phyloP scores from a whole-genome alignment of 2,888 invertebrate species.

The Drosophila pegasa region DNA sequence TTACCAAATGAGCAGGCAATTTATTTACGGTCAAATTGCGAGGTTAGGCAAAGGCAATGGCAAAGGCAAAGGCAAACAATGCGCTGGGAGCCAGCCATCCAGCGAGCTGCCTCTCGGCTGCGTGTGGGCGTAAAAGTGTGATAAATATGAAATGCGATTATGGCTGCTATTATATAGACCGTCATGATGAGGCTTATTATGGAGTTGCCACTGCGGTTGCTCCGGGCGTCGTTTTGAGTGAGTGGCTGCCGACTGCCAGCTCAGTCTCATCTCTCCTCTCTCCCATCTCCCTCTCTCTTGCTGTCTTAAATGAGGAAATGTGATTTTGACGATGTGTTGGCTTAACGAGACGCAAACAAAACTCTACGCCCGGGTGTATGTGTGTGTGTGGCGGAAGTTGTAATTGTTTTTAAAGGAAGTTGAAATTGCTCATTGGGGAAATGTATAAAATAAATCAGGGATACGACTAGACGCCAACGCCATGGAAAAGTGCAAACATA shows the following conservation, averaged over 20 bases:
- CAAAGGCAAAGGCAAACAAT: slow-evolving; percentile 71
- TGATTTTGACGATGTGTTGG: slow-evolving; percentile 83
- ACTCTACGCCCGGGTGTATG: slow-evolving; percentile 13
- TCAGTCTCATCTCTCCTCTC: background rate
- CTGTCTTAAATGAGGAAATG: slow-evolving; percentile 72
- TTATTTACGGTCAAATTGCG: slow-evolving; percentile 84
- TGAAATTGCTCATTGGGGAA: slow-evolving; percentile 77
- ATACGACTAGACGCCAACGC: slow-evolving; percentile 15
- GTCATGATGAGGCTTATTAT: slow-evolving; percentile 78
- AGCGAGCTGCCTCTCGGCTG: slow-evolving; percentile 21
- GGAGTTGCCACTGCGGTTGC: slow-evolving; percentile 73
- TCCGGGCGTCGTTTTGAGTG: slow-evolving; percentile 76
- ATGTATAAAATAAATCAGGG: slow-evolving; percentile 74
- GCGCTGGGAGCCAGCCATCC: slow-evolving; percentile 36
- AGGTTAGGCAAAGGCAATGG: slow-evolving; percentile 70
- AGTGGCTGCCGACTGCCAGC: slow-evolving; percentile 43
- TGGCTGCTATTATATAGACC: slow-evolving; percentile 76
- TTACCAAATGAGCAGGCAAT: slow-evolving; percentile 83
- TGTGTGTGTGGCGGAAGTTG: slow-evolving; percentile 63
- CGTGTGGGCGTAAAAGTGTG: slow-evolving; percentile 80
- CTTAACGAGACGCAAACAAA: slow-evolving; percentile 62
- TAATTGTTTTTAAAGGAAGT: slow-evolving; percentile 80
- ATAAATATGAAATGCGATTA: slow-evolving; percentile 83
- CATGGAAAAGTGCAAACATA: slow-evolving; percentile 31
- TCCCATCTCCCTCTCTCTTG: background rate